Conservation (phyloP, 2,797 vertebrate genomes). For the Chiloscyllium punctatum region DNA sequence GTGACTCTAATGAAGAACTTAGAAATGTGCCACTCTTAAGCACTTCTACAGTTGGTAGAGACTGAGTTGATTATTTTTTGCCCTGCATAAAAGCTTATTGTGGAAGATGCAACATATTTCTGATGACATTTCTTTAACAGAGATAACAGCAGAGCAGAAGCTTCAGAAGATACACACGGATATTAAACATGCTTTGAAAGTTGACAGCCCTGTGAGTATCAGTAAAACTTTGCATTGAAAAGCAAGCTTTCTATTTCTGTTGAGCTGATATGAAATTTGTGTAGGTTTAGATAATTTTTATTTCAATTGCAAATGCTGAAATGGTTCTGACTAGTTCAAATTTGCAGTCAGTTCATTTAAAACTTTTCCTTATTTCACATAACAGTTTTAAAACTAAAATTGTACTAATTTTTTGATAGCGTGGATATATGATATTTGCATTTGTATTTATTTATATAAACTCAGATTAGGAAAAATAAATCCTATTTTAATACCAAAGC, state of each 20-base stretch:
- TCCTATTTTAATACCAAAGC: background rate
- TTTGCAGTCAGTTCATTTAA: background rate
- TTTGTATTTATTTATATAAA: background rate
- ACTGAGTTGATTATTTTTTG: background rate
- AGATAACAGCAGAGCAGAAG: constrained; percentile 81
- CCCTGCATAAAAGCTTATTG: background rate
- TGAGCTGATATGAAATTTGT: background rate
- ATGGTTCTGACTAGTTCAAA: background rate
- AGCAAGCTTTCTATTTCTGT: background rate
- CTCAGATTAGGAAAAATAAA: background rate
- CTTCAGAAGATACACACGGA: constrained; percentile 94
- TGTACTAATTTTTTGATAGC: background rate
- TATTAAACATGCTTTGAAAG: constrained; percentile 93
- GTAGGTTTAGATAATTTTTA: background rate
- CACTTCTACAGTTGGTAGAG: background rate
- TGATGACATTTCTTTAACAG: constrained; percentile 50
- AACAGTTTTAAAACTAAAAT: background rate
- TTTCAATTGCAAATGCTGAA: background rate
- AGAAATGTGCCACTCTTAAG: background rate
- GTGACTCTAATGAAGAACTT: background rate
- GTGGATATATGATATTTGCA: background rate
- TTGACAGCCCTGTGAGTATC: constrained; percentile 90
- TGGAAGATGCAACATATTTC: background rate
- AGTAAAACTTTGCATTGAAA: background rate
- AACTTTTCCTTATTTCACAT: background rate